A percentile compares a stretch with the other conserved stretches of the same genome.
phyloP scores from a whole-genome alignment of 2,888 invertebrate genomes.

The Diploptera punctata region DNA sequence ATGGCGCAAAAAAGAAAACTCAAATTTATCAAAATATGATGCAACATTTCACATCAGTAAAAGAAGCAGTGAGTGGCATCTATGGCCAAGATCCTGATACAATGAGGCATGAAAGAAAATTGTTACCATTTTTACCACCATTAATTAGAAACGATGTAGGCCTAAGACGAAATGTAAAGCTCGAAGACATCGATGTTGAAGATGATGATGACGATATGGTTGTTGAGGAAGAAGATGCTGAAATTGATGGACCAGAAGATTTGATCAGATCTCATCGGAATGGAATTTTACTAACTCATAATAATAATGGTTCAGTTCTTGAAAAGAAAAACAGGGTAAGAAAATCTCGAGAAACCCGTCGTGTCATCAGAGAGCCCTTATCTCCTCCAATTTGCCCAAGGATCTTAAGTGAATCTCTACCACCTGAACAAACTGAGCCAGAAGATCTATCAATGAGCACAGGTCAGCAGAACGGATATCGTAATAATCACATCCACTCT shows the following conservation, averaged over 20 bases:
- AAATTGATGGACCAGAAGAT: neutral
- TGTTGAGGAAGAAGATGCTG: slow-evolving; percentile 42
- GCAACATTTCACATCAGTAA: no score
- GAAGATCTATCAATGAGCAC: slow-evolving; percentile 80
- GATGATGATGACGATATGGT: slow-evolving; percentile 41
- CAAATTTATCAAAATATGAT: no score
- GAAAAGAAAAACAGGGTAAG: slow-evolving; percentile 38
- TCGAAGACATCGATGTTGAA: slow-evolving; percentile 39
- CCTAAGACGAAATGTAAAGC: no score
- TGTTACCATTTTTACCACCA: no score
- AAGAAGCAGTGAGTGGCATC: no score
- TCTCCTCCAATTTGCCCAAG: slow-evolving; percentile 49
- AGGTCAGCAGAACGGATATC: slow-evolving; percentile 1
- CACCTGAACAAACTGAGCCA: slow-evolving; percentile 90
- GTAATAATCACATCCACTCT: slow-evolving; percentile 43
- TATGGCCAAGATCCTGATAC: no score
- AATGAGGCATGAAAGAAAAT: no score
- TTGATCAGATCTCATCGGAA: neutral
- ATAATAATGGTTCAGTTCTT: slow-evolving; percentile 47
- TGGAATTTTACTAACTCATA: slow-evolving; percentile 37
- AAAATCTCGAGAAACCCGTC: slow-evolving; percentile 60
- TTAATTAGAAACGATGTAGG: no score
- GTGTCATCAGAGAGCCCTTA: slow-evolving; percentile 54
- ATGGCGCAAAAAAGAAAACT: neutral
- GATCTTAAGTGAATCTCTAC: slow-evolving; percentile 53